Conservation (phyloP, 2,888 invertebrate species). For the Ctenicera cuprea region DNA sequence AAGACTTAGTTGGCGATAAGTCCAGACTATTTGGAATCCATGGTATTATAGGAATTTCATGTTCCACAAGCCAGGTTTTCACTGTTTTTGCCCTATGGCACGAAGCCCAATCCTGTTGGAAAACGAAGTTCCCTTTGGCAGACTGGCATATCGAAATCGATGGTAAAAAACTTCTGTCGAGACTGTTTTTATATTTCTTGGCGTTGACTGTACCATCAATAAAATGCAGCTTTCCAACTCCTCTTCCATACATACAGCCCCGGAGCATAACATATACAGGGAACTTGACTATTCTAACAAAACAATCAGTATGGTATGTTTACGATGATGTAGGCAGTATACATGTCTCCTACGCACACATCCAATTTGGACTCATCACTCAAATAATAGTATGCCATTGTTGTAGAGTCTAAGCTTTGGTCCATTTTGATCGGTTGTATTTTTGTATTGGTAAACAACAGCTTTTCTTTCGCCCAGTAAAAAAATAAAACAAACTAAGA, state of each 20-base stretch:
- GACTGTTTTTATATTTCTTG: constrained; percentile 16
- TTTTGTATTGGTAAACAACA: constrained; percentile 3
- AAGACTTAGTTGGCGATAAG: constrained; percentile 19
- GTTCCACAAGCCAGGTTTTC: constrained; percentile 21
- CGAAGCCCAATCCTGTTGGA: constrained; percentile 32
- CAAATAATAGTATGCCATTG: constrained; percentile 38
- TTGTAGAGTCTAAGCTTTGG: background rate
- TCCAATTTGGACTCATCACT: constrained; percentile 41
- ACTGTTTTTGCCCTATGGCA: constrained; percentile 42
- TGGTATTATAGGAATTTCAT: constrained; percentile 14
- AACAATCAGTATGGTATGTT: constrained; percentile 35
- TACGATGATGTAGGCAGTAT: constrained; percentile 15
- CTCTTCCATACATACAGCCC: constrained; percentile 38
- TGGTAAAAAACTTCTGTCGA: constrained; percentile 3
- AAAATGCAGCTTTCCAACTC: constrained; percentile 31
- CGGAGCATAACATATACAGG: constrained; percentile 40
- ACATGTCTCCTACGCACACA: constrained; percentile 23
- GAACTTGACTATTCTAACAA: constrained; percentile 15
- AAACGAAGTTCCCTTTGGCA: constrained; percentile 7
- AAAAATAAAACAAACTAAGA: background rate
- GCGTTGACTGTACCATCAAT: constrained; percentile 27
- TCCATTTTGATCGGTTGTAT: background rate
- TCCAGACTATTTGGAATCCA: constrained; percentile 33
- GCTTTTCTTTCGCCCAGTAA: background rate
- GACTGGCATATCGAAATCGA: constrained; percentile 6